Base-by-base conservation (phyloP, 2,888 invertebrate species). In the Blomia tropicalis region DNA sequence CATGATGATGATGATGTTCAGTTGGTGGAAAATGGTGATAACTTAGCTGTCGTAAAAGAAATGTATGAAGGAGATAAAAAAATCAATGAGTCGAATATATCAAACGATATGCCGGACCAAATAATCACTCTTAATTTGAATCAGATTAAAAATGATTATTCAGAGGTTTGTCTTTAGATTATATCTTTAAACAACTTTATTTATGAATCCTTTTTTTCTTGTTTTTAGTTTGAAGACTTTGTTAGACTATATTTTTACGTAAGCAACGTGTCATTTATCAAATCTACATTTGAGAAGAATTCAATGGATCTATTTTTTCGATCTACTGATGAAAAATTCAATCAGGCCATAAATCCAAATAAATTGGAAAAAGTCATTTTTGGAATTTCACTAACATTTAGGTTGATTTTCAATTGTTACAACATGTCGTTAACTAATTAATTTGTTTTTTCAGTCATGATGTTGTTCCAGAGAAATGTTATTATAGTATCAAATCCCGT, bases 391-490 rank as follows among this genome's bases (percentile, higher is more conserved):
- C 47, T 4, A 14, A 19, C 22, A 47, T 19, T 17, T 47, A 19
- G 22, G 47, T 47, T 4, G 3, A 23, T 41, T 41, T 58, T 19
- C 11, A 54, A 25, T 29, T 59, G 14, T 60, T 43, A 43, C 53
- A 14, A 19, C 2, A 4, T 47, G 2, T 47, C 5, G 4, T 19
- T 47, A 19, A 47, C 2, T 2, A 14, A 4, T 19, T 19, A 19
- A 19, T 5, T 27, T 2, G 14, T 36, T 31, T 30, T 65, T 67
- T 25, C 66, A 73, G 72, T 61, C 67, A 70, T 60, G 68, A 68
- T 44, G 69, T 71, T 58, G 47, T 69, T 1, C 70, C 70, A 4
- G 69, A 69, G 22, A 66, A 68, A 60, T 72, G 71, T 64, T 67
- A 58, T 51, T 70, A 66, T 65, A 69, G 67, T 43, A 62, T 71